Evolutionary conservation across 2,113 vertebrate genomes (phyloP).

Genomic region (Pseudois nayaur): DNA sequence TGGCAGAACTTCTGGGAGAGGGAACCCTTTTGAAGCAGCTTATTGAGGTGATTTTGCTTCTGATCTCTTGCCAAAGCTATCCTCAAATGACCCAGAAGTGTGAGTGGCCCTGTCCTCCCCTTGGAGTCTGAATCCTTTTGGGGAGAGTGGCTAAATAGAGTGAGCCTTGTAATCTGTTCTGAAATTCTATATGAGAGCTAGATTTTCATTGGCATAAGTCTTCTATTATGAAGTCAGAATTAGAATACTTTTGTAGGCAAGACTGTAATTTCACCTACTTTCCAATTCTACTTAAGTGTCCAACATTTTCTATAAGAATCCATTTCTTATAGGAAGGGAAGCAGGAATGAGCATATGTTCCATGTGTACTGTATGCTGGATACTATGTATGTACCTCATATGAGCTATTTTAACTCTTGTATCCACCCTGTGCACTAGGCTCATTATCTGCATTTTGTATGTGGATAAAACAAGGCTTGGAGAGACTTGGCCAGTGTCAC

Average conservation of each 20-base stretch:
- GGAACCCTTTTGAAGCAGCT: not conserved
- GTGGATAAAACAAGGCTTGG: not conserved
- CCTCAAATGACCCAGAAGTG: not conserved
- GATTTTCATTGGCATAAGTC: not conserved
- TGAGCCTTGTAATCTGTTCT: not conserved
- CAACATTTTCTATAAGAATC: not conserved
- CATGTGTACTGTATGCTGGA: accelerated
- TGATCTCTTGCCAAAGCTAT: not conserved
- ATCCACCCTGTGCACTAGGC: not conserved
- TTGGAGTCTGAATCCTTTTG: not conserved
- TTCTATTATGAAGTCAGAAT: slow-evolving; percentile 8
- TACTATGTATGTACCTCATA: not conserved
- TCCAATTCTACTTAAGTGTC: not conserved
- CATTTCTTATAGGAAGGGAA: not conserved
- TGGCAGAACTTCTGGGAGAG: not conserved
- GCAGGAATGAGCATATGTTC: not conserved
- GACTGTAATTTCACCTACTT: not conserved
- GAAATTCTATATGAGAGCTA: not conserved
- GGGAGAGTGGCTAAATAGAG: not conserved
- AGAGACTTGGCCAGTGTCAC: not conserved
- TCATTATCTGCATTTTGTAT: not conserved
- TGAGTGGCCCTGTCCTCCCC: not conserved
- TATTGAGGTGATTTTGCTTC: not conserved
- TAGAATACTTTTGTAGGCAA: slow-evolving; percentile 12
- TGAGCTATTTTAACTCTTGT: not conserved